Conservation (phyloP, 1,140 invertebrate genomes). For the Drosophila bocki region DNA sequence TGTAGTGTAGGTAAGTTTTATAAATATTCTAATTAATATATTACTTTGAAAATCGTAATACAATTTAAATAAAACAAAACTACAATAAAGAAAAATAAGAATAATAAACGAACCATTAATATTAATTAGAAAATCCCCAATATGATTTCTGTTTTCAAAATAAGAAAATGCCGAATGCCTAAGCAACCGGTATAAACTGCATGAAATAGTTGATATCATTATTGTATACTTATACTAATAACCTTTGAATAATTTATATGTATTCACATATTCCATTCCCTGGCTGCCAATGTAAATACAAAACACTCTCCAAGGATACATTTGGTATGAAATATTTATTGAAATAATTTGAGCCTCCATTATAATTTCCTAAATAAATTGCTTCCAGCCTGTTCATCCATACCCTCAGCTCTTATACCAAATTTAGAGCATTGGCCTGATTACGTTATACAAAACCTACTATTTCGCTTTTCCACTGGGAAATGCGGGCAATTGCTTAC, state of each 20-base stretch:
- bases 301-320: neutral
- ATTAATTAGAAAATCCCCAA: too few species aligned
- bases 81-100: neutral
- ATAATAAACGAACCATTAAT: too few species aligned
- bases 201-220: neutral
- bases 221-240: neutral
- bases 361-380: neutral
- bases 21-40: neutral
- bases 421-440: constrained; percentile 34
- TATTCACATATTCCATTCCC: constrained; percentile 18
- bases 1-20: neutral
- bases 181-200: neutral
- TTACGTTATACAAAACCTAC: constrained; percentile 23
- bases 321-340: constrained; percentile 2
- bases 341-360: neutral
- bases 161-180: neutral
- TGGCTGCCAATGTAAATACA: neutral
- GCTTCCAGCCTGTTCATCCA: neutral
- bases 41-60: neutral
- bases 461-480: constrained; percentile 24
- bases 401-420: constrained; percentile 2
- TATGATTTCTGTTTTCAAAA: too few species aligned
- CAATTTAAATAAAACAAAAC: neutral
- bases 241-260: neutral
- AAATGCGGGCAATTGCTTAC: constrained; percentile 55